Percentiles rank a stretch among this genome's conserved stretches.
These are phyloP conservation scores for Mormyrops attenuatus DNA, from an alignment of 2,797 vertebrate genomes.

Conservation along the genomic window DNA sequence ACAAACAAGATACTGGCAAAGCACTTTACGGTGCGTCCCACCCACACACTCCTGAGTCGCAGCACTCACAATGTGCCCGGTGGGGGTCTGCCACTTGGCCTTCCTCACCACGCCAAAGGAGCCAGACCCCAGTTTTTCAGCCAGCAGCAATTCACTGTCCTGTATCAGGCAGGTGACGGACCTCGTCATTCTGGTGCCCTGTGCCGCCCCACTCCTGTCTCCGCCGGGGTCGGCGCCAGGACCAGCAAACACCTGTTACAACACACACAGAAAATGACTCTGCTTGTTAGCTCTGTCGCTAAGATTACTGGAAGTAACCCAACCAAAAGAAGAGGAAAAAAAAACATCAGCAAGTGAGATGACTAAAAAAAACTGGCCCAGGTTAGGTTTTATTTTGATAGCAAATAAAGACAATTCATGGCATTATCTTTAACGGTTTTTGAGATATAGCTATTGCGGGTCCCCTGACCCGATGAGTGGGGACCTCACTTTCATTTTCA, in stretches of 20 bases:
- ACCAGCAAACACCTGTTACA: constrained; percentile 48
- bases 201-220: constrained; percentile 37
- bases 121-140: constrained; percentile 73
- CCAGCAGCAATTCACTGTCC: constrained; percentile 68
- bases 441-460: neutral
- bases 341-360: neutral
- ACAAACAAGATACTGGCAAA: neutral
- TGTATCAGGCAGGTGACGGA: constrained; percentile 75
- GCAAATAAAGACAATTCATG: neutral
- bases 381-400: neutral
- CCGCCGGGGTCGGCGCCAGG: constrained; percentile 43
- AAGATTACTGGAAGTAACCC: neutral
- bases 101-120: constrained; percentile 79
- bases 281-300: neutral
- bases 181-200: constrained; percentile 40
- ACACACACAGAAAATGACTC: neutral
- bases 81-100: constrained; percentile 72
- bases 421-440: neutral
- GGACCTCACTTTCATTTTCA: neutral
- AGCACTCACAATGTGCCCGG: constrained; percentile 64
- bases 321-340: neutral
- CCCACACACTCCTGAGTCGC: neutral
- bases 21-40: neutral
- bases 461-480: neutral
- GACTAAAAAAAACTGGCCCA: neutral